Conservation (phyloP, 2,888 invertebrate species). For the Leptinotarsa juncta region DNA sequence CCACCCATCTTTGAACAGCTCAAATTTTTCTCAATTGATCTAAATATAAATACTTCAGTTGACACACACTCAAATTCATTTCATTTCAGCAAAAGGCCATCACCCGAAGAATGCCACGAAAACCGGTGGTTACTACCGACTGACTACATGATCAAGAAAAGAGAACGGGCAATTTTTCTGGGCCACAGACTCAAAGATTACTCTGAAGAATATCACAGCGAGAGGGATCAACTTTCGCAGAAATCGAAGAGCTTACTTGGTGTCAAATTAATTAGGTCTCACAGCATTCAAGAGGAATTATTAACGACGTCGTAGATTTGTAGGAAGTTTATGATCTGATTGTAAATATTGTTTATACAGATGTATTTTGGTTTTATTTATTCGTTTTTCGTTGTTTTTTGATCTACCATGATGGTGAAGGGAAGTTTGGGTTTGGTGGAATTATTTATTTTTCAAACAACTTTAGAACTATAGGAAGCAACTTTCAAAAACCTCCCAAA, state of each 20-base stretch:
- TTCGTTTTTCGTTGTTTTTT: background rate
- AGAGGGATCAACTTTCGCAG: conserved; percentile 74
- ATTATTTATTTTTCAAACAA: too few relatives aligned
- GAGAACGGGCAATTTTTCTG: conserved; percentile 88
- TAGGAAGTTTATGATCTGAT: conserved; percentile 37
- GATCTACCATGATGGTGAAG: too few relatives aligned
- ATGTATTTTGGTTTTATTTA: conserved; percentile 28
- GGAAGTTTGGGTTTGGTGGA: too few relatives aligned
- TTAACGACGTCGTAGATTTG: conserved; percentile 66
- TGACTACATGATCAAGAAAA: conserved; percentile 92
- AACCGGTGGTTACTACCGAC: conserved; percentile 95
- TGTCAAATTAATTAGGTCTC: conserved; percentile 76
- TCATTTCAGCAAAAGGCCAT: conserved; percentile 85
- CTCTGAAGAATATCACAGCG: conserved; percentile 82
- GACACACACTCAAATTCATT: conserved; percentile 2
- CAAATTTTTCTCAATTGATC: background rate
- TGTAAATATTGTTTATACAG: conserved; percentile 48
- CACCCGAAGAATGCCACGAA: conserved; percentile 93
- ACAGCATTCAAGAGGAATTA: conserved; percentile 88
- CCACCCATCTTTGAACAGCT: background rate
- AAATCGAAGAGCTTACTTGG: conserved; percentile 71
- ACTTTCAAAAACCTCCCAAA: too few relatives aligned
- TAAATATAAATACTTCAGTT: background rate
- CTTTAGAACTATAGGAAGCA: too few relatives aligned
- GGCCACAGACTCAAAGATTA: conserved; percentile 88